Conservation (phyloP, 2,113 vertebrate species). For the Odontesthes bonariensis region DNA sequence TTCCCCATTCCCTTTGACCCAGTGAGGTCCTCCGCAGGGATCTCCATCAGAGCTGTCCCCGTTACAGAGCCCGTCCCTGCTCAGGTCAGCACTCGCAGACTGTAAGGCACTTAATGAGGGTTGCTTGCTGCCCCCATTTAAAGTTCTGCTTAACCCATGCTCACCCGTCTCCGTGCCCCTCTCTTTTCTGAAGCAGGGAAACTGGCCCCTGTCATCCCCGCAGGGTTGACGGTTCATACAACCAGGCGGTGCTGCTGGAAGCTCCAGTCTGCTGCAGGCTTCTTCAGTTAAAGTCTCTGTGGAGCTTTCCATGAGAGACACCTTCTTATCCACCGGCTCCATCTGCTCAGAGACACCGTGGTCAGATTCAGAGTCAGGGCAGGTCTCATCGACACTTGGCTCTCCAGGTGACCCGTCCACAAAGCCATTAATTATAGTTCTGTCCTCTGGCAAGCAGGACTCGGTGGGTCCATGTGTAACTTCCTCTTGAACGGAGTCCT, state of each 20-base stretch:
- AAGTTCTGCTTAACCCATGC: conserved; percentile 82
- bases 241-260: conserved; percentile 20
- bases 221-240: conserved; percentile 31
- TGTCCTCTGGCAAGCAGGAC: conserved; percentile 34
- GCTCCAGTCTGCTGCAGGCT: conserved; percentile 76
- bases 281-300: conserved; percentile 89
- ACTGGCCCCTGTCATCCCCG: conserved; percentile 40
- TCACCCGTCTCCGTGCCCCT: conserved; percentile 66
- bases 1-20: conserved; percentile 82
- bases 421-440: conserved; percentile 76
- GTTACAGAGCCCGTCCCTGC: conserved; percentile 86
- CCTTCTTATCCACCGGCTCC: conserved; percentile 74
- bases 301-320: conserved; percentile 86
- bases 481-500: conserved; percentile 35
- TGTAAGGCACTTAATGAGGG: conserved; percentile 91
- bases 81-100: conserved; percentile 75
- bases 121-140: conserved; percentile 76
- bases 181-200: conserved; percentile 67
- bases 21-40: conserved; percentile 62
- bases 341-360: conserved; percentile 59
- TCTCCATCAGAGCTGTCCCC: conserved; percentile 80
- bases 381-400: conserved; percentile 46
- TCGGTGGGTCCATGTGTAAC: conserved; percentile 10
- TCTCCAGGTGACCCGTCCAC: conserved; percentile 42
- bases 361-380: conserved; percentile 47